Evolutionary conservation across 2,113 vertebrate species (phyloP).

Genomic region (Labeo catla): DNA sequence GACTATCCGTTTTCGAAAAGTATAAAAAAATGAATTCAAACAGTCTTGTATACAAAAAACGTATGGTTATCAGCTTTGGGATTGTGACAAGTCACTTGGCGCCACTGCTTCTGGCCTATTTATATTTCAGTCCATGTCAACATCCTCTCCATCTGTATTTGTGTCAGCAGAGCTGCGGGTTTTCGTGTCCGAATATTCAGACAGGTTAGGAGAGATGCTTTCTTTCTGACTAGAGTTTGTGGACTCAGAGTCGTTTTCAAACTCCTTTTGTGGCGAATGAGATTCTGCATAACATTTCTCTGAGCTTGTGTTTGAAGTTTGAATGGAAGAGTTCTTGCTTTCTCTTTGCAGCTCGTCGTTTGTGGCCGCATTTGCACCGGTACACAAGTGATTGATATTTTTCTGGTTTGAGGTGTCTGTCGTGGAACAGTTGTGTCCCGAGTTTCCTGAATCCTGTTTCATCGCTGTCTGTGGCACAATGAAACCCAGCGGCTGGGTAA

Average conservation of each 20-base stretch:
- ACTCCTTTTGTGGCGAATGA: not conserved
- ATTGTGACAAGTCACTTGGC: constrained; percentile 69
- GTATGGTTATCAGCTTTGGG: constrained; percentile 77
- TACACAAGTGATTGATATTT: constrained; percentile 22
- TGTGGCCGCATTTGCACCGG: not conserved
- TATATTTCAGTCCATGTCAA: constrained; percentile 88
- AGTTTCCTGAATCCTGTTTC: constrained; percentile 67
- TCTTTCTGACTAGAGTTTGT: constrained; percentile 8
- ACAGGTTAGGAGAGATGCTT: constrained; percentile 69
- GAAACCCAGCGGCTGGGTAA: constrained; percentile 96
- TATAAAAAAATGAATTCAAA: constrained; percentile 72
- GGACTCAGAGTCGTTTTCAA: constrained; percentile 15
- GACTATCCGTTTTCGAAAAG: constrained; percentile 70
- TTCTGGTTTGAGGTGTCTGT: constrained; percentile 55
- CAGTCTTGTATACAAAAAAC: constrained; percentile 76
- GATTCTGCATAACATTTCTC: not conserved
- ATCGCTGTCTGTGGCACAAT: constrained; percentile 89
- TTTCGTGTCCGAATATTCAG: constrained; percentile 72
- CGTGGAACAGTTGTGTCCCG: constrained; percentile 63
- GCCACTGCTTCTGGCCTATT: constrained; percentile 59
- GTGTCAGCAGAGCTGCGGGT: constrained; percentile 71
- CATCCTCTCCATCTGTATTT: constrained; percentile 81
- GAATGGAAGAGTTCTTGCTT: constrained; percentile 24
- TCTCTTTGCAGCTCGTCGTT: constrained; percentile 44
- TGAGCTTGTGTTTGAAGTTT: not conserved